Percentiles rank a stretch among this genome's conserved stretches.
Evolutionary conservation across 2,888 invertebrate species (phyloP).

Genomic region (Drosophila neotestacea): DNA sequence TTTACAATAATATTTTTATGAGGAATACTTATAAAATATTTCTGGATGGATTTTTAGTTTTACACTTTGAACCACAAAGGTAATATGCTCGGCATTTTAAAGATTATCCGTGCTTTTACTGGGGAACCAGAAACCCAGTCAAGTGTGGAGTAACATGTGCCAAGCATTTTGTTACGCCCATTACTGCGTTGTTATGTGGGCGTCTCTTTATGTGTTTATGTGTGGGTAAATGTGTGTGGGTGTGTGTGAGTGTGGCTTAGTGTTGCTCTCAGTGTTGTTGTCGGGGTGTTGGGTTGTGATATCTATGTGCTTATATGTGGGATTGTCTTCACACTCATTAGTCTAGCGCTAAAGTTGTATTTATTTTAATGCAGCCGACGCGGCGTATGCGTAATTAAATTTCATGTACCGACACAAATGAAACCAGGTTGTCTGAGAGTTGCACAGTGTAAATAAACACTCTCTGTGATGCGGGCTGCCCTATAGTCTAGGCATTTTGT

Average conservation of each 20-base stretch:
- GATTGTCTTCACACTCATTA: conserved; percentile 64
- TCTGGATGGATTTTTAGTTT: background rate
- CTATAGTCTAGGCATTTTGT: conserved; percentile 15
- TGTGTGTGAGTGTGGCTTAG: background rate
- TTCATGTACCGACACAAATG: conserved; percentile 52
- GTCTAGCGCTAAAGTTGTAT: conserved; percentile 48
- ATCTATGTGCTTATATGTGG: conserved; percentile 15
- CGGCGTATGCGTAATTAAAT: conserved; percentile 78
- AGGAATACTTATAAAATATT: background rate
- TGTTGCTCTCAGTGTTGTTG: conserved; percentile 1
- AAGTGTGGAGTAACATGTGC: conserved; percentile 41
- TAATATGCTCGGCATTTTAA: conserved; percentile 23
- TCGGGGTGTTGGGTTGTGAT: conserved; percentile 10
- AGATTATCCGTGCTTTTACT: background rate
- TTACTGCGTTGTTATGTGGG: conserved; percentile 41
- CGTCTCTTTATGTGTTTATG: background rate
- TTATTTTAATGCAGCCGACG: conserved; percentile 32
- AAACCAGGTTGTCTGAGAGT: conserved; percentile 56
- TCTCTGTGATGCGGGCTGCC: conserved; percentile 10
- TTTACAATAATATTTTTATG: background rate
- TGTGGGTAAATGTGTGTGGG: background rate
- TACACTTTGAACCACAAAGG: background rate
- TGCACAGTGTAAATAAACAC: conserved; percentile 16
- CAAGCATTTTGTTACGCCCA: conserved; percentile 33
- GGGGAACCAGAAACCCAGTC: conserved; percentile 33